phyloP scores from a whole-genome alignment of 2,797 vertebrate species.

The Merluccius polli region DNA sequence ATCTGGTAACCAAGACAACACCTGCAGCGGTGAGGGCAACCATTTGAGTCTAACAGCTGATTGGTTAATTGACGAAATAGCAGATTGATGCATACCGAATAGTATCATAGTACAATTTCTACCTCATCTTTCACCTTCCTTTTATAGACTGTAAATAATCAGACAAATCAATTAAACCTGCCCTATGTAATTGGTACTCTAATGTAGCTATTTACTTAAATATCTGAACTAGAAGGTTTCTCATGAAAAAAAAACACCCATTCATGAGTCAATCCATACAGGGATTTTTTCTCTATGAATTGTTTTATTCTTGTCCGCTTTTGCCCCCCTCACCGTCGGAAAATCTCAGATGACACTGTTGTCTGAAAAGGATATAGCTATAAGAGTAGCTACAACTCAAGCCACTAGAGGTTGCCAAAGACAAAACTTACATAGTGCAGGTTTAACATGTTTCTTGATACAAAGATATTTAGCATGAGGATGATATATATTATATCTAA shows the following conservation, averaged over 20 bases:
- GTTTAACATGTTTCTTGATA: background rate
- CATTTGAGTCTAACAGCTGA: background rate
- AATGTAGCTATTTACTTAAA: background rate
- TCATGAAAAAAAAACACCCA: too few species aligned
- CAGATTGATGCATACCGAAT: background rate
- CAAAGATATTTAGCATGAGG: too few species aligned
- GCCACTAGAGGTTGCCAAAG: background rate
- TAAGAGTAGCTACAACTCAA: background rate
- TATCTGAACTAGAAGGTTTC: too few species aligned
- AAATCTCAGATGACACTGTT: background rate
- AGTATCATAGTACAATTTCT: background rate
- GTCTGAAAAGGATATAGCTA: background rate
- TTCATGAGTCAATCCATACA: too few species aligned
- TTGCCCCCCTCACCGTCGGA: too few species aligned
- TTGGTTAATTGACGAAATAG: background rate
- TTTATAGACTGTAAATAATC: background rate
- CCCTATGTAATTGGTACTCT: background rate
- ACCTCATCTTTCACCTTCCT: background rate
- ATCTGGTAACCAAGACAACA: constrained; percentile 79
- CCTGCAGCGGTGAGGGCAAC: constrained; percentile 82
- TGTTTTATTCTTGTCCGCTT: background rate
- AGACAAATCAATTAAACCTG: background rate
- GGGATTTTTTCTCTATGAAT: background rate
- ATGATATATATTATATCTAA: too few species aligned
- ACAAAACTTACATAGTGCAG: background rate